These are phyloP conservation scores for Tapirus indicus DNA, from an alignment of 2,797 vertebrate species.

Conservation along the genomic window DNA sequence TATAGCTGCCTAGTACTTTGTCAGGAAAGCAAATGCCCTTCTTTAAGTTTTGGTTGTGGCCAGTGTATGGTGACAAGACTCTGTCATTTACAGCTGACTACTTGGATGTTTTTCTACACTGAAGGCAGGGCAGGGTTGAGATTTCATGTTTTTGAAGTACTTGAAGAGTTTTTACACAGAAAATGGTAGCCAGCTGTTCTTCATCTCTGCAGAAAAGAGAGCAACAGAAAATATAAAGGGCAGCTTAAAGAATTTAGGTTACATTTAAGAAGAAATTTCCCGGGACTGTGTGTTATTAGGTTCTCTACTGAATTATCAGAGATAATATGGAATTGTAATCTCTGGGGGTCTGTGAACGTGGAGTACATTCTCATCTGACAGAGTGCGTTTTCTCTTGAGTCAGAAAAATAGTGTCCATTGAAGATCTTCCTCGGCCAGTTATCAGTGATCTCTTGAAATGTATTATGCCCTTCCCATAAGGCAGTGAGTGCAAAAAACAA, in stretches of 20 bases:
- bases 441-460: constrained; percentile 4
- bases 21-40: neutral
- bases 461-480: neutral
- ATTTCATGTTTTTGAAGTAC: neutral
- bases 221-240: neutral
- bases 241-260: neutral
- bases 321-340: neutral
- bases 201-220: constrained; percentile 14
- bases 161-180: neutral
- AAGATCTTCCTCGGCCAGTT: neutral
- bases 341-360: neutral
- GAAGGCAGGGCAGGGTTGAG: neutral
- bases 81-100: neutral
- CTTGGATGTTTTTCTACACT: neutral
- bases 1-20: neutral
- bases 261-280: neutral
- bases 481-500: neutral
- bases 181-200: neutral
- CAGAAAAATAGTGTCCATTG: neutral
- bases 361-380: neutral
- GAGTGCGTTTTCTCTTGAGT: neutral
- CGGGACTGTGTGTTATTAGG: neutral
- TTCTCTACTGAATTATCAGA: neutral
- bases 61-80: neutral
- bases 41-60: neutral